Evolutionary conservation across 2,113 vertebrate species (phyloP), one percentile per base, ranked within the genome.

Genomic region (Ictalurus furcatus): DNA sequence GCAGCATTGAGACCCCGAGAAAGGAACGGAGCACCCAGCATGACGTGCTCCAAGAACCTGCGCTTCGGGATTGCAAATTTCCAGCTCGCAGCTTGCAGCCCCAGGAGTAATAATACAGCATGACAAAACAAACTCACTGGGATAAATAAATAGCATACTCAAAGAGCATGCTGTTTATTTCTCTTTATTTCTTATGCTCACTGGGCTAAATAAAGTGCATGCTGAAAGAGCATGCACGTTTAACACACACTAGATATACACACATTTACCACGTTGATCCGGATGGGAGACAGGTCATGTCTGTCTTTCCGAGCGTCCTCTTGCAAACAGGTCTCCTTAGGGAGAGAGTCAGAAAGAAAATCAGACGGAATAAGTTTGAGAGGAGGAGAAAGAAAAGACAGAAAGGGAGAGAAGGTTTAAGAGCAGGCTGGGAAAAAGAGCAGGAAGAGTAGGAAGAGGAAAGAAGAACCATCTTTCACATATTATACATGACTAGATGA

Each of bases 221-320:
- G 23, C 52, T 28, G 52, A 30, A 48, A 48, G 44, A 48, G 44
- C 0, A 48, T 7, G 44, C 44, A 48, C 12, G 80, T 30, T 67
- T 48, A 83, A 67, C 67, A 74, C 52, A 48, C 59, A 90, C 74
- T 44, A 63, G 76, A 59, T 82, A 71, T 85, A 84, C 88, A 54
- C 80, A 89, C 89, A 93, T 94, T 85, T 88, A 96, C 94, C 94
- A 96, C 94, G 89, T 96, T 95, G 88, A 96, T 95, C 92, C 90
- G 91, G 91, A 95, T 96, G 37, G 96, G 95, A 52, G 96, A 96
- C 84, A 95, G 92, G 91, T 96, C 96, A 37, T 92, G 93, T 85
- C 91, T 95, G 14, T 91, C 93, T 79, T 94, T 95, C 67, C 91
- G 90, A 76, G 91, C 88, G 21, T 94, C 92, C 34, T 95, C 94